Percentiles rank a stretch among this genome's conserved stretches.
Conservation (phyloP, 2,797 vertebrate species). For the Rhynchonycteris naso region DNA sequence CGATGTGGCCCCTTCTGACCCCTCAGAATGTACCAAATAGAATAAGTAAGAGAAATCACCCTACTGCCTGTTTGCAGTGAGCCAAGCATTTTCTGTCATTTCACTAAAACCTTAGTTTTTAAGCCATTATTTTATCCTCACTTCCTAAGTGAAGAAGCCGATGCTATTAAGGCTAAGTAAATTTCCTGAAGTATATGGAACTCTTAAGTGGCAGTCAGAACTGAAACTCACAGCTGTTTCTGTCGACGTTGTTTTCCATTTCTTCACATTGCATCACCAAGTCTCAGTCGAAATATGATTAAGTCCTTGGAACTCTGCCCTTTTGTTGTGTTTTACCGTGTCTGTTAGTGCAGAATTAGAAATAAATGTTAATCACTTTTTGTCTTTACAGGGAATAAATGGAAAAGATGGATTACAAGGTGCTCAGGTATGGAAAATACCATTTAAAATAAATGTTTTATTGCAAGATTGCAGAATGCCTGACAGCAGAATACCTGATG, state of each 20-base stretch:
- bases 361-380: conserved; percentile 79
- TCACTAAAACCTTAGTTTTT: neutral
- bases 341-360: conserved; percentile 65
- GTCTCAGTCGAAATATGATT: neutral
- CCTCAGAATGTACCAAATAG: neutral
- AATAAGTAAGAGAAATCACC: neutral
- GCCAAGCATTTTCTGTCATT: neutral
- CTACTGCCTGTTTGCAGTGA: neutral
- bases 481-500: neutral
- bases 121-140: neutral
- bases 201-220: neutral
- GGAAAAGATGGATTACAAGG: conserved; percentile 97
- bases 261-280: neutral
- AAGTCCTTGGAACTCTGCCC: neutral
- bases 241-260: neutral
- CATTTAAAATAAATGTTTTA: conserved; percentile 27
- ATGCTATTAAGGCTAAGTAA: neutral
- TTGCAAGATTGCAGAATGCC: neutral
- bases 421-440: conserved; percentile 90
- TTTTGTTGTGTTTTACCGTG: neutral
- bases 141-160: neutral
- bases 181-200: neutral
- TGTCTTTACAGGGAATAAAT: conserved; percentile 90
- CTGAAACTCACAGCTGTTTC: neutral
- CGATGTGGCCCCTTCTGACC: neutral